Conservation (phyloP, 2,797 vertebrate genomes). For the Falco cherrug region DNA sequence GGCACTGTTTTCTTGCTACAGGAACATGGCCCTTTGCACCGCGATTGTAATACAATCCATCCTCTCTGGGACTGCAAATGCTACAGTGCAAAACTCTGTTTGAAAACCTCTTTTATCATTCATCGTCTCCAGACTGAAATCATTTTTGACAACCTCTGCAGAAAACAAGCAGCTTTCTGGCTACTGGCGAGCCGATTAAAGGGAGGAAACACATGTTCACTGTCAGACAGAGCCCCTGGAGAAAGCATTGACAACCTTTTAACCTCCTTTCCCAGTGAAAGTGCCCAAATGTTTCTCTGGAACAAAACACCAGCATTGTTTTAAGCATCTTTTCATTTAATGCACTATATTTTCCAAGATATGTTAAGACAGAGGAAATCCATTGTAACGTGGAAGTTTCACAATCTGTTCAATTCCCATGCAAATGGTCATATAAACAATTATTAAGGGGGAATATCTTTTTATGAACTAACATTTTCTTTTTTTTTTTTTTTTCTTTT, state of each 20-base stretch:
- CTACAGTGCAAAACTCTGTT: constrained; percentile 84
- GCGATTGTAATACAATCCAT: constrained; percentile 82
- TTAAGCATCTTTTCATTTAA: constrained; percentile 81
- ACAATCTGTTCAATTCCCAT: constrained; percentile 31
- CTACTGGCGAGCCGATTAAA: constrained; percentile 89
- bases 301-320: constrained; percentile 81
- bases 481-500: background rate
- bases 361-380: constrained; percentile 58
- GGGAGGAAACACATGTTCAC: constrained; percentile 93
- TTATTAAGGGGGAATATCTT: constrained; percentile 12
- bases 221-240: constrained; percentile 85
- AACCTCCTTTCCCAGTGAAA: constrained; percentile 84
- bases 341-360: constrained; percentile 62
- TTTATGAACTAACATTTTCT: constrained; percentile 10
- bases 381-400: constrained; percentile 43
- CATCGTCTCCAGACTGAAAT: constrained; percentile 86
- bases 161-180: constrained; percentile 86
- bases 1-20: constrained; percentile 72
- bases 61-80: constrained; percentile 78
- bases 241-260: constrained; percentile 89
- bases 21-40: constrained; percentile 78
- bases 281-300: constrained; percentile 82
- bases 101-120: constrained; percentile 89
- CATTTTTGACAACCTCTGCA: constrained; percentile 88
- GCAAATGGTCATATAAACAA: constrained; percentile 5